Conservation (phyloP, 2,888 invertebrate species). For the Ypsolopha sequella region DNA sequence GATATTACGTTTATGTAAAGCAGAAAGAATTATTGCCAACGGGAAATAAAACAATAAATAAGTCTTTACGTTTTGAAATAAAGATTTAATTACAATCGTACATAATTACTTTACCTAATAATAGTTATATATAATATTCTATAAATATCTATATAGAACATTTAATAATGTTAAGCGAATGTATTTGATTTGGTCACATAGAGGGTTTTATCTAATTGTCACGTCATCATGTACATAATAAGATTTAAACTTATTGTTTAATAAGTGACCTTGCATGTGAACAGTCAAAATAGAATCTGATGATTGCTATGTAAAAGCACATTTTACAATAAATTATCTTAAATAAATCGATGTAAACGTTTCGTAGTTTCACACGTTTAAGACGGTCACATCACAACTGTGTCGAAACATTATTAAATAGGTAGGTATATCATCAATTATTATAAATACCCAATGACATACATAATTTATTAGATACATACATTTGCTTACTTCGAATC, state of each 20-base stretch:
- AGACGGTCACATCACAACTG: too few relatives aligned
- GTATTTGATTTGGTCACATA: constrained; percentile 69
- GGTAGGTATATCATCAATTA: too few relatives aligned
- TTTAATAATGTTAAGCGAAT: constrained; percentile 63
- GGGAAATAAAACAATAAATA: constrained; percentile 20
- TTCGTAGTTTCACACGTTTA: too few relatives aligned
- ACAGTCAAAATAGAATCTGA: too few relatives aligned
- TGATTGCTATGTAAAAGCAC: too few relatives aligned
- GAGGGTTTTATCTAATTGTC: constrained; percentile 17
- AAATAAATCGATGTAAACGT: too few relatives aligned
- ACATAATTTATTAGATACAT: too few relatives aligned
- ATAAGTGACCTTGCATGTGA: too few relatives aligned
- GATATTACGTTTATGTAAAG: not conserved
- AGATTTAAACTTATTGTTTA: not conserved
- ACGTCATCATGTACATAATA: not conserved
- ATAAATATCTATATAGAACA: constrained; percentile 69
- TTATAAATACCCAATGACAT: too few relatives aligned
- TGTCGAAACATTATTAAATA: too few relatives aligned
- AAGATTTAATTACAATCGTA: constrained; percentile 70
- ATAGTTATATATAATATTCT: constrained; percentile 66
- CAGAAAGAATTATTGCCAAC: not conserved
- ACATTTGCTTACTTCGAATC: too few relatives aligned
- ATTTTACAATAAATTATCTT: too few relatives aligned
- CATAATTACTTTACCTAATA: constrained; percentile 57
- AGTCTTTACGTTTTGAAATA: constrained; percentile 54